These are phyloP conservation scores for Villa cingulata DNA, from an alignment of 2,888 invertebrate species.

Conservation along the genomic window DNA sequence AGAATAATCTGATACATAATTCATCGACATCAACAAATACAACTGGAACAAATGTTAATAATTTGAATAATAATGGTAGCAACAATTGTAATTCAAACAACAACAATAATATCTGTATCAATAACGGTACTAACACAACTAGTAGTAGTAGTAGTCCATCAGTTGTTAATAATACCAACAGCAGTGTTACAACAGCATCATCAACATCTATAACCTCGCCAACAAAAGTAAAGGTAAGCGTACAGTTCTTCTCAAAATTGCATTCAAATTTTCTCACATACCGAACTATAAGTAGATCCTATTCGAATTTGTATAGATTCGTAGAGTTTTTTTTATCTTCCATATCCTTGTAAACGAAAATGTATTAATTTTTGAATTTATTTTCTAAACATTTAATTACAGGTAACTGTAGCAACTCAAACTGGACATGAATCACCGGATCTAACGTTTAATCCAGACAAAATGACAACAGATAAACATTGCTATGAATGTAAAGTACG, in stretches of 20 bases:
- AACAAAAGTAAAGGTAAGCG: conserved; percentile 11
- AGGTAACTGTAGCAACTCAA: conserved; percentile 56
- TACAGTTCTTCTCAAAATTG: no score
- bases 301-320: no score
- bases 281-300: no score
- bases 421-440: conserved; percentile 68
- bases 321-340: no score
- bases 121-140: neutral
- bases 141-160: neutral
- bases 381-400: neutral
- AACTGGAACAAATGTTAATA: conserved; percentile 2
- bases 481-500: conserved; percentile 89
- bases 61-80: neutral
- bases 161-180: neutral
- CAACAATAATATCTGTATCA: neutral
- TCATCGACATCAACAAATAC: conserved; percentile 28
- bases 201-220: conserved; percentile 7
- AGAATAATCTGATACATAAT: no score
- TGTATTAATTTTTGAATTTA: neutral
- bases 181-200: neutral
- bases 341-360: no score
- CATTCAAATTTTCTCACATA: no score
- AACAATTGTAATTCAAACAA: neutral
- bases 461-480: conserved; percentile 67
- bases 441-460: conserved; percentile 48